Evolutionary conservation across 2,888 invertebrate species (phyloP), one percentile per base, ranked within the genome.

Genomic region (Gymnoscelis rufifasciata): DNA sequence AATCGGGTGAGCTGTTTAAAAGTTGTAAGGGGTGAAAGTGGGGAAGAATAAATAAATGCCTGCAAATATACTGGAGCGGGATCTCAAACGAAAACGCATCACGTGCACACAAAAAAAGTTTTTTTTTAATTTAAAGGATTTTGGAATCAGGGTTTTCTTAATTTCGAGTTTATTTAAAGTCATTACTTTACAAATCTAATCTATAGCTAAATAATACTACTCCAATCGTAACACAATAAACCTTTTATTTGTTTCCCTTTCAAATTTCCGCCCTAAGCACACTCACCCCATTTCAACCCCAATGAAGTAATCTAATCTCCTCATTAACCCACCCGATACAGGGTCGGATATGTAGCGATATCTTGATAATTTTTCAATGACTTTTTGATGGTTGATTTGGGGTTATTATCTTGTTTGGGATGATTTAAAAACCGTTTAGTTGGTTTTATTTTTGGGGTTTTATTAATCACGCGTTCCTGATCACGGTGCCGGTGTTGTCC

Each of bases 291-390:
- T 51, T 54, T 36, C 54, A 53, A 60, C 59, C 60, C 60, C 54
- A 35, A 54, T 43, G 37, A 47, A 41, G 40, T 49, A 51, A 53
- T 48, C 57, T 52, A 52, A 59, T 56, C 57, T 30, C 43, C 51
- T 54, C 59, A 60, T 60, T 54, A 60, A 60, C 58, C 54, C 53
- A 46, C 30, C 53, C 43, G 60, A 60, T 60, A 60, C 52, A 39
- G n/a, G 19, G 19, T 19, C 43, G 45, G 54, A 53, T 41, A 51
- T 49, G 51, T 51, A 49, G 26, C 38, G 40, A 48, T 51, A 47
- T 35, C 24, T 47, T 31, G 45, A 53, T 53, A 31, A 53, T 54
- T 48, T 54, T 51, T 57, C 57, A 57, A 54, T 55, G 48, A 46
- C 38, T 42, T 52, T 54, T 51, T 24, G 12, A n/a, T 24, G 42